Conservation (phyloP, 2,797 vertebrate species). For the Spinus pinus region DNA sequence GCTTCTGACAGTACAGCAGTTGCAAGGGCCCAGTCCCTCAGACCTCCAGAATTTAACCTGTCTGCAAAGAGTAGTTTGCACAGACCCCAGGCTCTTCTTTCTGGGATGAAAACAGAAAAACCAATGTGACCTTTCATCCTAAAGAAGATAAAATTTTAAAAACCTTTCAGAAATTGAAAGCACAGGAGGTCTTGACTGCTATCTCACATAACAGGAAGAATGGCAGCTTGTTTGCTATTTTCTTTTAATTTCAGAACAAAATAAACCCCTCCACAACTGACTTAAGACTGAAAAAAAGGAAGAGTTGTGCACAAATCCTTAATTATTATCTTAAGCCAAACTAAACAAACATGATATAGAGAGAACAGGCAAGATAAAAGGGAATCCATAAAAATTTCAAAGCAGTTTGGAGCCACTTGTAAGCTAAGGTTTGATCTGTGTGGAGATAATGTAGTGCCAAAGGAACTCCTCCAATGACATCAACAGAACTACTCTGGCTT, state of each 20-base stretch:
- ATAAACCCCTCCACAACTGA: not conserved
- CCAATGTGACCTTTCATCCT: not conserved
- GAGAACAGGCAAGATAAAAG: not conserved
- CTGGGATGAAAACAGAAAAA: not conserved
- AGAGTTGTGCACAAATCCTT: not conserved
- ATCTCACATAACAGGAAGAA: not conserved
- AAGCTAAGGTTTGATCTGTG: not conserved
- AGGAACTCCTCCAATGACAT: not conserved
- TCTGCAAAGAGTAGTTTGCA: not conserved
- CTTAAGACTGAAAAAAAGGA: not conserved
- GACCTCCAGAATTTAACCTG: not conserved
- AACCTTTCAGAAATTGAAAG: not conserved
- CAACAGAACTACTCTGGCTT: constrained; percentile 6
- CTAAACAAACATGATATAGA: not conserved
- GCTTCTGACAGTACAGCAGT: not conserved
- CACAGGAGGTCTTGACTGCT: not conserved
- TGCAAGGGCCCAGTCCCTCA: not conserved
- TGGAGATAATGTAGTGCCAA: not conserved
- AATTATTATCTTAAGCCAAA: not conserved
- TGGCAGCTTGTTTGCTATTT: not conserved
- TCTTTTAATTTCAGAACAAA: not conserved
- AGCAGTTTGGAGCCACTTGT: not conserved
- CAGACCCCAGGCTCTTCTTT: not conserved
- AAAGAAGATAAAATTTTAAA: not conserved
- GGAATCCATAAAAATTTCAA: not conserved